Evolutionary conservation across 1,140 invertebrate genomes (phyloP), one percentile per base, ranked within the genome.

Genomic region (Dinoponera quadriceps): DNA sequence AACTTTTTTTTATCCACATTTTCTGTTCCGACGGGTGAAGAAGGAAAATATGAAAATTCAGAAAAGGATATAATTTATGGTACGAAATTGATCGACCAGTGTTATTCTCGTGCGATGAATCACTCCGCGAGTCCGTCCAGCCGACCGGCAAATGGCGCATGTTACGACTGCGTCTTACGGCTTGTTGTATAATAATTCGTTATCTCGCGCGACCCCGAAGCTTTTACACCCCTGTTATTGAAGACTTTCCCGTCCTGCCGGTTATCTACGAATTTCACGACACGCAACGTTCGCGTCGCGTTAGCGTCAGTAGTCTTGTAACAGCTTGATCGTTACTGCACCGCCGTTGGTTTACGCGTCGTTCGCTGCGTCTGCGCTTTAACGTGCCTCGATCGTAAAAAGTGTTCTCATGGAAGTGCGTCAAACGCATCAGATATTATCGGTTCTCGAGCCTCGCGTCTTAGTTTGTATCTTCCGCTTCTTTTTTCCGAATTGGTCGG

Each of bases 151-250:
- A 74, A 77, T 49, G 68, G 69, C 78, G 55, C 25, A 44, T 38
- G 55, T 74, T 75, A 82, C 59, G 59, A 44, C 59, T 60, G n/a
- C n/a, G 48, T 74, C 59, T 82, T 82, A 82, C 59, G 71, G 48
- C 16, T 59, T 27, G 71, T 65, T 82, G 69, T 82, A 82, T 82
- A 77, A 82, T 82, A 77, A 82, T 82, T 25, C 80, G 69, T 74
- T 82, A 82, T 82, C 80, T 82, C 14, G 72, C 71, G 38, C 44
- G 72, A 74, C 22, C n/a, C n/a, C 44, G 48, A 18, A 38, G 22
- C 44, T 82, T 77, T 82, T 82, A 82, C 48, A 18, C 44, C 22
- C 18, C 9, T 82, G 63, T 82, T 82, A 75, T 75, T 63, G 49
- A 20, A 33, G 38, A 20, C 5, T 48, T 73, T 49, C 60, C 33